phyloP scores from a whole-genome alignment of 2,113 vertebrate species.

The Podarcis raffonei region DNA sequence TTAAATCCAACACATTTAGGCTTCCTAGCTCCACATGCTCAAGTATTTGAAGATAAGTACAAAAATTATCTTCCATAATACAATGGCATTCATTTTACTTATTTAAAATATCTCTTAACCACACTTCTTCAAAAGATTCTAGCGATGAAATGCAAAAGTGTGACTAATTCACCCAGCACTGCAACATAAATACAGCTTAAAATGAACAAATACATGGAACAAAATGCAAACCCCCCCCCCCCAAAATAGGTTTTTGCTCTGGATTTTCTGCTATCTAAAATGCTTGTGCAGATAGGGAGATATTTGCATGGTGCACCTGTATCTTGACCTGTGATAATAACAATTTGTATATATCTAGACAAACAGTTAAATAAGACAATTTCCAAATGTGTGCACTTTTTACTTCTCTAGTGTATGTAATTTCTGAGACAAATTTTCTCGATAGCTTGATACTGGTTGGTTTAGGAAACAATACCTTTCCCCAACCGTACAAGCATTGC shows the following conservation, averaged over 20 bases:
- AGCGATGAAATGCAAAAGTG: too few species aligned
- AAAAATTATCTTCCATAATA: constrained; percentile 3
- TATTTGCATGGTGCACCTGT: too few species aligned
- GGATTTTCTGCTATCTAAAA: too few species aligned
- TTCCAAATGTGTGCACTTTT: neutral
- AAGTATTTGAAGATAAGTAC: constrained; percentile 17
- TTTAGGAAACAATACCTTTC: neutral
- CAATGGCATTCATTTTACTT: neutral
- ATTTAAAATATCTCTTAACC: too few species aligned
- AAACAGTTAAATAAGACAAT: neutral
- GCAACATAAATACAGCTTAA: too few species aligned
- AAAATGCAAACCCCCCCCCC: too few species aligned
- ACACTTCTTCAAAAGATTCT: too few species aligned
- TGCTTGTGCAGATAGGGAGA: too few species aligned
- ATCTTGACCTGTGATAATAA: neutral
- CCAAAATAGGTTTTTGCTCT: too few species aligned
- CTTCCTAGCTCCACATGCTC: constrained; percentile 7
- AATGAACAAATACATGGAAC: too few species aligned
- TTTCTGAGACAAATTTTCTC: neutral
- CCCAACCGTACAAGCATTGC: neutral
- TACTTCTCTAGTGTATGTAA: neutral
- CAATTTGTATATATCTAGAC: neutral
- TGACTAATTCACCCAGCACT: too few species aligned
- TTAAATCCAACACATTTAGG: neutral
- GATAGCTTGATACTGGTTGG: neutral